Evolutionary conservation across 2,113 vertebrate genomes (phyloP).

Genomic region (Passer domesticus): DNA sequence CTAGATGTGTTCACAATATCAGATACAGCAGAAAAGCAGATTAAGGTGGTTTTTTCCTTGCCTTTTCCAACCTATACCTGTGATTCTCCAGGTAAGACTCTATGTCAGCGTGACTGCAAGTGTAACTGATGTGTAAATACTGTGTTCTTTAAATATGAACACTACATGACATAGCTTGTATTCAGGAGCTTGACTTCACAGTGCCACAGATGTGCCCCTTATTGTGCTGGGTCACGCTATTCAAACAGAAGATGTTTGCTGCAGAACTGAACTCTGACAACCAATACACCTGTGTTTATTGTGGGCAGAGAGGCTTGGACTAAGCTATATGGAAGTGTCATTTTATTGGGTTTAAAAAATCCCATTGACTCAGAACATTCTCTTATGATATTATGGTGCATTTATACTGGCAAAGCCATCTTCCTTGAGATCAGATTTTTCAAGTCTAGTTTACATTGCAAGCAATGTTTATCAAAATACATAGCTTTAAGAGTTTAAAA

Average conservation of each 20-base stretch:
- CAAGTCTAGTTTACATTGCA: neutral
- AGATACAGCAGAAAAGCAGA: neutral
- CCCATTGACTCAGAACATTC: neutral
- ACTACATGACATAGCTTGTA: neutral
- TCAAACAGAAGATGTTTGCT: neutral
- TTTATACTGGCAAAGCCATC: neutral
- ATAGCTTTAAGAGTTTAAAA: neutral
- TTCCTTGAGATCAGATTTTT: neutral
- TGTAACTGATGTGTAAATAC: neutral
- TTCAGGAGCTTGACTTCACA: neutral
- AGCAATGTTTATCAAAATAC: neutral
- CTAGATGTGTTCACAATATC: too few relatives aligned
- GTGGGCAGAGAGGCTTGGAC: neutral
- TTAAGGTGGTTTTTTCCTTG: neutral
- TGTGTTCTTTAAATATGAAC: neutral
- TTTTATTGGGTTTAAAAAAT: neutral
- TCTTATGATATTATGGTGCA: neutral
- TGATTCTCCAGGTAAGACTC: neutral
- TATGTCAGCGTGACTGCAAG: neutral
- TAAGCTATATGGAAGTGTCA: neutral
- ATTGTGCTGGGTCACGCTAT: accelerated
- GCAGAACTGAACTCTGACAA: neutral
- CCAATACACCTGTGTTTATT: neutral
- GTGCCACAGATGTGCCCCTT: neutral
- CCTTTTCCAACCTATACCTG: neutral